Base-by-base conservation (phyloP, 2,797 vertebrate genomes). In the Natrix natrix region DNA sequence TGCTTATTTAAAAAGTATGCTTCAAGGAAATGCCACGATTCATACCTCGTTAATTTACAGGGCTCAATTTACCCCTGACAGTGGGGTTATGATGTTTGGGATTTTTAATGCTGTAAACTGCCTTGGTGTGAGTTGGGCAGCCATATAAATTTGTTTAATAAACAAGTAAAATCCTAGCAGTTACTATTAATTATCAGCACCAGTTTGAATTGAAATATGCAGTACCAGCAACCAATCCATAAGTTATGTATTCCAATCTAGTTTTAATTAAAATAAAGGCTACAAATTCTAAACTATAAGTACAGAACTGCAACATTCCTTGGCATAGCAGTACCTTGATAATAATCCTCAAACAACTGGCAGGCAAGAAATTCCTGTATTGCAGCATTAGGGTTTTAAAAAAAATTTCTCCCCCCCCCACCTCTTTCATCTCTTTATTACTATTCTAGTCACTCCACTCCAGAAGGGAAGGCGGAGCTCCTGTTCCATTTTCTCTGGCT, bases 391-490 rank as follows among this genome's bases (percentile, higher is more conserved):
- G 69, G 90, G 8, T 0, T 13, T 57, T 56, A 22, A 22, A 5
- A 28, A 5, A 12, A 6, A n/a, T 6, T 1, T 0, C 17, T n/a
- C 4, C 86, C 60, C 8, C 8, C 69, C 54, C 26, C 26, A 37
- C 20, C 28, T 52, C 32, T 83, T 63, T 26, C 52, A 86, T 61
- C 90, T 91, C 32, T 86, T 26, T 43, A 57, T 91, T 89, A 93
- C 83, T 89, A 93, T 78, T 93, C 57, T 89, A 89, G 78, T 26
- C 78, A 87, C 78, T 87, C 56, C 56, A 37, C 60, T 91, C 90
- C 90, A 93, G 87, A 89, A 91, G 90, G 66, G 59, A 89, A 86
- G 87, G 56, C 4, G 86, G 92, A 91, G 93, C 83, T 93, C 90
- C 48, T 88, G 48, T 89, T 89, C 93, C 93, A 66, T 24, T 93